Evolutionary conservation across 2,888 invertebrate species (phyloP).

Genomic region (Hypena proboscidalis): DNA sequence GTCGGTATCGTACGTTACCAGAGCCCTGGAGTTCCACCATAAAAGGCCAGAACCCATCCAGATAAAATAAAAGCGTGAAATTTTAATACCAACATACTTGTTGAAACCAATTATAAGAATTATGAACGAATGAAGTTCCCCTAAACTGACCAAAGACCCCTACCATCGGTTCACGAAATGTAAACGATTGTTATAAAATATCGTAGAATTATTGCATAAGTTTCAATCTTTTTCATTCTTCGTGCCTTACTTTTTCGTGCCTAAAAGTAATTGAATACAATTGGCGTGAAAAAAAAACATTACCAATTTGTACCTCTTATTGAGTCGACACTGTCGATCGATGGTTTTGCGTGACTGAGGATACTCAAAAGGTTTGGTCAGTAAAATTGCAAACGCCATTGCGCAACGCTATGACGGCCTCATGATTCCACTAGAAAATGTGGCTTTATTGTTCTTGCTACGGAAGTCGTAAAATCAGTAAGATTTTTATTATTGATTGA

Average conservation of each 20-base stretch:
- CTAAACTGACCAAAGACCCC: constrained; percentile 19
- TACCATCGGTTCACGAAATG: constrained; percentile 18
- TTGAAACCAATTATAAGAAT: constrained; percentile 21
- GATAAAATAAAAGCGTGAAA: constrained; percentile 30
- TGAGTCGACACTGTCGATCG: constrained; percentile 50
- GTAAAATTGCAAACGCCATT: constrained; percentile 44
- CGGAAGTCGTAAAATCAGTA: constrained; percentile 6
- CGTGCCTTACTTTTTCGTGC: constrained; percentile 53
- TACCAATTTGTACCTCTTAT: constrained; percentile 51
- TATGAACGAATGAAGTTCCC: constrained; percentile 21
- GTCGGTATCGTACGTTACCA: constrained; percentile 1
- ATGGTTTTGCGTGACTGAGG: constrained; percentile 56
- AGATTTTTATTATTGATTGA: neutral
- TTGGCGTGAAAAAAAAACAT: constrained; percentile 62
- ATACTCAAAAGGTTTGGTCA: constrained; percentile 43
- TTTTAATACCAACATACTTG: constrained; percentile 22
- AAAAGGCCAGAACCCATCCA: constrained; percentile 23
- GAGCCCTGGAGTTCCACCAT: constrained; percentile 6
- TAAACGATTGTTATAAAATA: constrained; percentile 3
- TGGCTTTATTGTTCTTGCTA: constrained; percentile 10
- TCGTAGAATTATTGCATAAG: constrained; percentile 41
- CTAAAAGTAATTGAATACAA: constrained; percentile 61
- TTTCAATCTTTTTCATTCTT: too few species aligned
- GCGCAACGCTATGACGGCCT: constrained; percentile 31
- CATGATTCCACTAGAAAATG: constrained; percentile 11